Evolutionary conservation across 2,888 invertebrate genomes (phyloP), one percentile per base, ranked within the genome.

Genomic region (Drosophila heteroneura): DNA sequence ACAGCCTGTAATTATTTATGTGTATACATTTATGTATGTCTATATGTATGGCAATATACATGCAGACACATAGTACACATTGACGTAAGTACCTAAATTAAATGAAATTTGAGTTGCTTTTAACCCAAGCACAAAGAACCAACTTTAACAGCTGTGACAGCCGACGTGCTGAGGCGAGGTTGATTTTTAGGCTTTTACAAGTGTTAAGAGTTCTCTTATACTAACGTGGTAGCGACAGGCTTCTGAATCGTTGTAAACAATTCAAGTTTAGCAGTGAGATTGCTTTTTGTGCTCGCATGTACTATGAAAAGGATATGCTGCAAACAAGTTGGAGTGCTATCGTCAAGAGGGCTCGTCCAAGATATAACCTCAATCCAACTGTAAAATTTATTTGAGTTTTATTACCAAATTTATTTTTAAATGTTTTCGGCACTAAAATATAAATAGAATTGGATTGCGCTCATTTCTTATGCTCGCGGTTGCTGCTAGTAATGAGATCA

Each of bases 1-100:
- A 53, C 60, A 68, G 54, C 28, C 65, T 52, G 79, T 78, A 81
- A 79, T 79, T 79, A 79, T 79, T 78, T 73, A 81, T 70, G 57
- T 51, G 39, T 39, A 35, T 49, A 39, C n/a, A 39, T 49, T n/a
- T 62, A 56, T 52, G 37, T 30, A 28, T 39, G 35, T 56, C 52
- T 52, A 33, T 30, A 28, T 39, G 32, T 51, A 41, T 28, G 52
- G 5, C 19, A 4, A 28, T 7, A 28, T 56, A 41, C 57, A 52
- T 30, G 44, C 59, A 52, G 41, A 54, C 30, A 28, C 5, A 33
- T 10, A 12, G 19, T 37, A 49, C 9, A 44, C n/a, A 62, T 22
- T 67, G 54, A 77, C 54, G 51, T 63, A 52, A 60, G 61, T 49
- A 60, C 47, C 65, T 63, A 69, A 81, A 69, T 73, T 59, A 63